A percentile compares a stretch with the other conserved stretches of the same genome.
phyloP scores from a whole-genome alignment of 2,797 vertebrate species.

The Urosaurus nigricauda region DNA sequence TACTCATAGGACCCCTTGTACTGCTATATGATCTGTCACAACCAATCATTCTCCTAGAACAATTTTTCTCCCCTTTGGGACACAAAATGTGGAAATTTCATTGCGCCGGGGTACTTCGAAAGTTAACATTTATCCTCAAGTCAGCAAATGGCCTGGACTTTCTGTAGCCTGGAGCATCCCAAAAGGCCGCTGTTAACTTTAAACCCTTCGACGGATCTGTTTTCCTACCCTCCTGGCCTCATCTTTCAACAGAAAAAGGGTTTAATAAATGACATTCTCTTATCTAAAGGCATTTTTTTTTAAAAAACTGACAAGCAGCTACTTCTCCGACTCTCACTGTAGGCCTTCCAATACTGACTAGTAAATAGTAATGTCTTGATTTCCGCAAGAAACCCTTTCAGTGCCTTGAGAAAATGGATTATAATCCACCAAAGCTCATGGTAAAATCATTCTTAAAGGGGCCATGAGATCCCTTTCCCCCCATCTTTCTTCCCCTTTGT shows the following conservation, averaged over 20 bases:
- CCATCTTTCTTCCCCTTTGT: neutral
- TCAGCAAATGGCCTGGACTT: slow-evolving; percentile 7
- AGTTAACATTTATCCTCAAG: slow-evolving; percentile 29
- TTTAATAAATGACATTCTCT: slow-evolving; percentile 6
- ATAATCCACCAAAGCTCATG: too few relatives aligned
- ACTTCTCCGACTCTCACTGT: slow-evolving; percentile 17
- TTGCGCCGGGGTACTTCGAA: slow-evolving; percentile 11
- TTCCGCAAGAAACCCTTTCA: neutral
- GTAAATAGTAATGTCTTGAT: neutral
- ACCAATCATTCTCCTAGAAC: neutral
- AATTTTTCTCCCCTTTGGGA: neutral
- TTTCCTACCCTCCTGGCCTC: slow-evolving; percentile 15
- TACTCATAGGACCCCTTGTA: neutral
- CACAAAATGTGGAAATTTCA: slow-evolving; percentile 1
- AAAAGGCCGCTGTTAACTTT: slow-evolving; percentile 27
- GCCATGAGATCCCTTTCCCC: too few relatives aligned
- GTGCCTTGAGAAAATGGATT: too few relatives aligned
- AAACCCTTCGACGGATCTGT: neutral
- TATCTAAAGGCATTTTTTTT: slow-evolving; percentile 1
- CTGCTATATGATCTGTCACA: slow-evolving; percentile 11
- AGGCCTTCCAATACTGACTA: slow-evolving; percentile 21
- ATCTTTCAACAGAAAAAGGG: slow-evolving; percentile 11
- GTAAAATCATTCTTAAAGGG: too few relatives aligned
- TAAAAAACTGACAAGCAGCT: slow-evolving; percentile 16
- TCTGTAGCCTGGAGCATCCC: slow-evolving; percentile 19